These are phyloP conservation scores for Poicephalus gulielmi DNA, from an alignment of 2,113 vertebrate species.

Conservation along the genomic window DNA sequence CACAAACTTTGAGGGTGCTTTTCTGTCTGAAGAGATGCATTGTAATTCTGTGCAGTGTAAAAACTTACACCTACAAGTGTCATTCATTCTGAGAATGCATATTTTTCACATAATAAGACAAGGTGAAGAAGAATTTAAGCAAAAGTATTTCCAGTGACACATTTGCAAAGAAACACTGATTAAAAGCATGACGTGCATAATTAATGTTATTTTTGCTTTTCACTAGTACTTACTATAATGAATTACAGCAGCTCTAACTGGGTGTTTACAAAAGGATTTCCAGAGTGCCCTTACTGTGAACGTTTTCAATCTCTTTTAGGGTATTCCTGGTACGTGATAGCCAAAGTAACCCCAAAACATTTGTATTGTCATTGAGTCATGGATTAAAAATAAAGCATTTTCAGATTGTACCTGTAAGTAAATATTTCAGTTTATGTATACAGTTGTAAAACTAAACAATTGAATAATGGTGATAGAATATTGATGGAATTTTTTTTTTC, in stretches of 20 bases:
- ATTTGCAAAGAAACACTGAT: conserved; percentile 12
- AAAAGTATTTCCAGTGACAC: background rate
- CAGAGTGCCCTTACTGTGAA: conserved; percentile 6
- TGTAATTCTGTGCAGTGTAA: conserved; percentile 26
- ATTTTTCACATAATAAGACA: conserved; percentile 31
- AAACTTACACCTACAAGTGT: background rate
- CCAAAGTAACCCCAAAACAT: conserved; percentile 97
- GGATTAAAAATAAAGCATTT: conserved; percentile 97
- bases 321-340: conserved; percentile 97
- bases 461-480: background rate
- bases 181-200: background rate
- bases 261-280: background rate
- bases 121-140: conserved; percentile 21
- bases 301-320: conserved; percentile 74
- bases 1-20: background rate
- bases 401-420: conserved; percentile 96
- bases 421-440: conserved; percentile 17
- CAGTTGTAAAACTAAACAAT: background rate
- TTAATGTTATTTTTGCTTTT: background rate
- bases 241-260: background rate
- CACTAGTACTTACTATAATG: background rate
- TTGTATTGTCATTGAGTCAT: conserved; percentile 95
- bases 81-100: conserved; percentile 13
- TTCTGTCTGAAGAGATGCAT: background rate
- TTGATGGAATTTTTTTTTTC: background rate